Percentiles rank a stretch among this genome's conserved stretches.
Evolutionary conservation across 2,113 vertebrate species (phyloP).

Genomic region (Cryptomyrus ogoouensis): DNA sequence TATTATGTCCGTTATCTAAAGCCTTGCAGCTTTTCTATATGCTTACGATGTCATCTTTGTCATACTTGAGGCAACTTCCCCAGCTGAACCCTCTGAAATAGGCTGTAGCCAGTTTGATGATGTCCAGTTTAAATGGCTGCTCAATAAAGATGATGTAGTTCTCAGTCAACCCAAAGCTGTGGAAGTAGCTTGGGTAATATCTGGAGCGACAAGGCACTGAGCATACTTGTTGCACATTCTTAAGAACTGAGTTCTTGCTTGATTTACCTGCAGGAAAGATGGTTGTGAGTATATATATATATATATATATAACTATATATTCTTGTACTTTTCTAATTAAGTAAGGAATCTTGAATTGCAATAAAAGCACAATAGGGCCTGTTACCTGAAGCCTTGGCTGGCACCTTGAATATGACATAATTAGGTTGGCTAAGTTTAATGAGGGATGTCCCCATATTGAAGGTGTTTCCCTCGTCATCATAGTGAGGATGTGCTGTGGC

Average conservation of each 20-base stretch:
- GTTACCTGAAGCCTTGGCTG: constrained; percentile 64
- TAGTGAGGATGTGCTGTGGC: constrained; percentile 91
- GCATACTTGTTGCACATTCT: constrained; percentile 66
- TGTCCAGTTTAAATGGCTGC: constrained; percentile 81
- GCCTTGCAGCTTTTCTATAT: background rate
- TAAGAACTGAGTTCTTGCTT: constrained; percentile 49
- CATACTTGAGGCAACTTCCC: constrained; percentile 76
- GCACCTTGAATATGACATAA: constrained; percentile 82
- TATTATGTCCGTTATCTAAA: too few relatives aligned
- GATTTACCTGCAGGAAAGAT: constrained; percentile 42
- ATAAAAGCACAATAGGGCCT: background rate
- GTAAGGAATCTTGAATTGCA: background rate
- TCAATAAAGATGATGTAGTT: constrained; percentile 86
- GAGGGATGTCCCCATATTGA: constrained; percentile 88
- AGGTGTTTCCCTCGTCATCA: constrained; percentile 74
- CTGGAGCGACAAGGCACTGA: constrained; percentile 71
- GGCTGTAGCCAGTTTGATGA: constrained; percentile 78
- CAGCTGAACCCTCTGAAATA: constrained; percentile 76
- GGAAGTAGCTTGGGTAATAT: constrained; percentile 82
- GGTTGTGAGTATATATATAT: too few relatives aligned
- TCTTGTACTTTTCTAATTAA: background rate
- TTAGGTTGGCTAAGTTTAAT: constrained; percentile 75
- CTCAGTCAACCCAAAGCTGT: constrained; percentile 86
- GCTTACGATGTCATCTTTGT: constrained; percentile 71
- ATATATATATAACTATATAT: background rate